Percentiles rank a stretch among this genome's conserved stretches.
phyloP scores from a whole-genome alignment of 2,888 invertebrate species.

The Eilema sororculum region DNA sequence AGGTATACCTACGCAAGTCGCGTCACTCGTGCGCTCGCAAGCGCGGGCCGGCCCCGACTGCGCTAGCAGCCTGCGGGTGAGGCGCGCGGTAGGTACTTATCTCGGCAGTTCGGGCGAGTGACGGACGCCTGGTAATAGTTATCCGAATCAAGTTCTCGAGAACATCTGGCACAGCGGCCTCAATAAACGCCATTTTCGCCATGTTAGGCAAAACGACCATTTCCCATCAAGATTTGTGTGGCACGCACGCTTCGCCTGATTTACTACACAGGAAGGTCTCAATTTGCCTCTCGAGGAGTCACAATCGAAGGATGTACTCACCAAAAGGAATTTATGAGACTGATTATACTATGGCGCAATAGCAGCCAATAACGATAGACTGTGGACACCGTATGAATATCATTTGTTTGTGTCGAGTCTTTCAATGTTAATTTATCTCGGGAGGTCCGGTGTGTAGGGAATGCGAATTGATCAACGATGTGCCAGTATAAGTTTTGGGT shows the following conservation, averaged over 20 bases:
- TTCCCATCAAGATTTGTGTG: conserved; percentile 45
- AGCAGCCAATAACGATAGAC: conserved; percentile 70
- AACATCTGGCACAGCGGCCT: conserved; percentile 61
- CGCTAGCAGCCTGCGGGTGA: too few species aligned
- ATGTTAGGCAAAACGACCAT: conserved; percentile 46
- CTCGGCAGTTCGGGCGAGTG: too few species aligned
- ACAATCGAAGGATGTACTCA: conserved; percentile 81
- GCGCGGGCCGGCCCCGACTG: too few species aligned
- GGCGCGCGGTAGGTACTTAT: too few species aligned
- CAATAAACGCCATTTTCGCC: conserved; percentile 51
- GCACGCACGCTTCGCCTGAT: conserved; percentile 48
- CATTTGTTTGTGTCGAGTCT: conserved; percentile 70
- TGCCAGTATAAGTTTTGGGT: conserved; percentile 40
- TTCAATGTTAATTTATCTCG: conserved; percentile 69
- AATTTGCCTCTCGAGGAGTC: conserved; percentile 64
- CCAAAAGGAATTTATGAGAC: conserved; percentile 70
- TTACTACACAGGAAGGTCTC: conserved; percentile 70
- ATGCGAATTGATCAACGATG: conserved; percentile 52
- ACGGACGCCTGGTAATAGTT: too few species aligned
- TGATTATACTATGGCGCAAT: conserved; percentile 56
- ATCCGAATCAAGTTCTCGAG: conserved; percentile 49
- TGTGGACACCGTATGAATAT: conserved; percentile 74
- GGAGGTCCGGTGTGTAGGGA: conserved; percentile 55
- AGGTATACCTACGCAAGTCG: too few species aligned
- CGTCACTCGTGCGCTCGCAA: too few species aligned